Base-by-base conservation (phyloP, 1,140 invertebrate genomes). In the Elymnias hypermnestra region DNA sequence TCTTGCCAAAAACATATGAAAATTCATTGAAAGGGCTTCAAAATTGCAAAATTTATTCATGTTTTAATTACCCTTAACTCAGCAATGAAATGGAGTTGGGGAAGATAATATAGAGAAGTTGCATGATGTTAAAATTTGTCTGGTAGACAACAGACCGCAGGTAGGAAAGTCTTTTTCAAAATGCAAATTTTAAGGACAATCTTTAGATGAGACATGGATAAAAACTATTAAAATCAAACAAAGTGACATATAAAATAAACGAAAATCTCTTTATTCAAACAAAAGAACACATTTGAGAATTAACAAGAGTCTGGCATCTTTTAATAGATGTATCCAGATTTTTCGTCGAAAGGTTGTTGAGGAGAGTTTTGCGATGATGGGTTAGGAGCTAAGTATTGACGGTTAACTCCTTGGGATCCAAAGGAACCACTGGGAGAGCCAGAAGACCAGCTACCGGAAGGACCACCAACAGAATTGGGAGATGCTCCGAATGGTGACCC, bases 261-360 rank as follows among this genome's bases (percentile, higher is more conserved):
- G 28, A 29, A 8, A 46, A n/a, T 19, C 6, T 21, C 26, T 38
- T 46, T 13, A 17, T 39, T 38, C 31, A 38, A 38, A 38, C 21
- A 5, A 21, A 21, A 31, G 51, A 52, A 57, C 49, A 65, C 53
- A 65, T 49, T 35, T 33, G 37, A 31, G 25, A 50, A 33, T 28
- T 33, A 25, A 46, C 39, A 9, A 26, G 26, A 43, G 13, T n/a
- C 7, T 5, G 9, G 5, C 3, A 2, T 26, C 33, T 38, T 36
- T 54, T 66, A 84, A 44, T 84, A 84, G 6, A 68, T 61, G 49
- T 84, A 84, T 31, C 81, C 81, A 12, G 74, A 77, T 35, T 79
- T 35, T 38, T 79, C 74, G 18, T 85, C 76, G 41, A 85, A 85
- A 17, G 55, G 42, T 40, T 85, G 81, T 33, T 83, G 78, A 31